These are phyloP conservation scores for Calephelis virginiensis DNA, from an alignment of 1,140 invertebrate species.

Conservation along the genomic window DNA sequence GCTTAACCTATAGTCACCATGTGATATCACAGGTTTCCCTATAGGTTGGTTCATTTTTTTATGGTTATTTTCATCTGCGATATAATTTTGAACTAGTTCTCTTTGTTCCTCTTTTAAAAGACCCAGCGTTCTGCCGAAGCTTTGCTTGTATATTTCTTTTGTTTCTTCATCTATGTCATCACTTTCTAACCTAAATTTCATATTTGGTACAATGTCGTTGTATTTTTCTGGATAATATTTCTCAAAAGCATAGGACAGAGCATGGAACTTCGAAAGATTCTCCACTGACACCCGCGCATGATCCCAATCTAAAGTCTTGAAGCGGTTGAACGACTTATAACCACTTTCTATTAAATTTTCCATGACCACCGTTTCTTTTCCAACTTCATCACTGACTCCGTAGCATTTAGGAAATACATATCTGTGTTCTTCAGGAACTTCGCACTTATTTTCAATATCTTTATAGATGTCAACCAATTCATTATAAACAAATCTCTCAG, in stretches of 20 bases:
- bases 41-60: slow-evolving; percentile 30
- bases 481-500: slow-evolving; percentile 44
- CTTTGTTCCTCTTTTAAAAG: slow-evolving; percentile 28
- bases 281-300: too few relatives aligned
- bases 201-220: too few relatives aligned
- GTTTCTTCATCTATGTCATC: slow-evolving; percentile 21
- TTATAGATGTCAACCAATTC: slow-evolving; percentile 43
- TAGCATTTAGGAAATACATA: too few relatives aligned
- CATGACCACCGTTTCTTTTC: too few relatives aligned
- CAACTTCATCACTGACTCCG: too few relatives aligned
- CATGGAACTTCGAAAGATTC: too few relatives aligned
- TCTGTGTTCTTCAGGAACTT: not conserved
- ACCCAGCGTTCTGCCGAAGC: not conserved
- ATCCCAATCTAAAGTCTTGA: too few relatives aligned
- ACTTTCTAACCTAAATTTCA: slow-evolving; percentile 21
- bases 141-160: slow-evolving; percentile 21
- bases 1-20: slow-evolving; percentile 50
- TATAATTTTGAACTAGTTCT: slow-evolving; percentile 28
- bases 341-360: too few relatives aligned
- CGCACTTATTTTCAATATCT: slow-evolving; percentile 37
- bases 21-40: slow-evolving; percentile 35
- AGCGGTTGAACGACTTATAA: too few relatives aligned
- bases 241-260: too few relatives aligned
- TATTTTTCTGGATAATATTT: too few relatives aligned
- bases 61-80: slow-evolving; percentile 13